These are phyloP conservation scores for Nannoperca australis DNA, from an alignment of 2,797 vertebrate species.

Conservation along the genomic window DNA sequence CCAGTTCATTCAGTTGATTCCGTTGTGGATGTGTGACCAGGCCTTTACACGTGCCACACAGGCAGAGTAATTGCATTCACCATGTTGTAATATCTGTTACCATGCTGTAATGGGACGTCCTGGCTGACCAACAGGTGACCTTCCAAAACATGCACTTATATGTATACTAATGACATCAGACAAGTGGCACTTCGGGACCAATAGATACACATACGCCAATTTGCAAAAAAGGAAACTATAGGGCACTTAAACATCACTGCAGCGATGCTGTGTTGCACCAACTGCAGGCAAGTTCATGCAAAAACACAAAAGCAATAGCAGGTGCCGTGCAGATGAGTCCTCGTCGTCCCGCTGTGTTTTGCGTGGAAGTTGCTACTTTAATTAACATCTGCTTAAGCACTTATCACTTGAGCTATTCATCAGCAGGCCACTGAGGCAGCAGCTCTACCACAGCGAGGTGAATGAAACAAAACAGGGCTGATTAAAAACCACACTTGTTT, in stretches of 20 bases:
- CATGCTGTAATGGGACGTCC: not conserved
- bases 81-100: constrained; percentile 14
- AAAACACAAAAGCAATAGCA: constrained; percentile 6
- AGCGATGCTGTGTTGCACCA: not conserved
- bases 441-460: constrained; percentile 31
- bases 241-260: not conserved
- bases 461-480: constrained; percentile 35
- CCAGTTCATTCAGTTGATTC: not conserved
- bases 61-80: not conserved
- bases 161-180: not conserved
- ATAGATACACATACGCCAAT: not conserved
- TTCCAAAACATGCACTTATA: not conserved
- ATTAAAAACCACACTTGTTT: constrained; percentile 48
- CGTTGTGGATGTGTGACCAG: not conserved
- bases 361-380: constrained; percentile 51
- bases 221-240: not conserved
- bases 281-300: not conserved
- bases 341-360: constrained; percentile 21
- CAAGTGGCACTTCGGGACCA: not conserved
- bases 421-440: constrained; percentile 50
- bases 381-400: constrained; percentile 65
- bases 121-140: constrained; percentile 13
- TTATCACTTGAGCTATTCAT: constrained; percentile 54
- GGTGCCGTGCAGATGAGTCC: constrained; percentile 20
- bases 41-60: not conserved